Conservation (phyloP, 2,888 invertebrate species). For the Balanococcus diminutus region DNA sequence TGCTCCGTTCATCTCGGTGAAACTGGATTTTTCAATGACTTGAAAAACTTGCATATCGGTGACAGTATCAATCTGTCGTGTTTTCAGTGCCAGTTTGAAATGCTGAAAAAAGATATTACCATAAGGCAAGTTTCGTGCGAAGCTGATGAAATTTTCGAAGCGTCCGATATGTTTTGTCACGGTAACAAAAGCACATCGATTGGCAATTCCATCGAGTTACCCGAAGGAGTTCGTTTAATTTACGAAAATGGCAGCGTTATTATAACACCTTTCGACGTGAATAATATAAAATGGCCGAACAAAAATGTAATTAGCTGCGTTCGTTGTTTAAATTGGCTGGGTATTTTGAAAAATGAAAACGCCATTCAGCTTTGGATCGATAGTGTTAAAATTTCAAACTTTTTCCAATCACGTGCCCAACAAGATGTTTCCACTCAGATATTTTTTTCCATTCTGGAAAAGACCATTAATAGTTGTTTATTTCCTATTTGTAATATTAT, state of each 20-base stretch:
- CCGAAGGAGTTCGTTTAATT: neutral
- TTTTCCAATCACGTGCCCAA: neutral
- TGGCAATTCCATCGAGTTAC: neutral
- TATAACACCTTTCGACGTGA: neutral
- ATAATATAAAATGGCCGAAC: neutral
- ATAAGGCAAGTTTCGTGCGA: neutral
- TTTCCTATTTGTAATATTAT: constrained; percentile 48
- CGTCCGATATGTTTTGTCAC: constrained; percentile 47
- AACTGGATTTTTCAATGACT: neutral
- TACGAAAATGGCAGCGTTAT: constrained; percentile 27
- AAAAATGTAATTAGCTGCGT: neutral
- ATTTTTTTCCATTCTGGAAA: neutral
- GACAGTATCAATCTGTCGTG: neutral
- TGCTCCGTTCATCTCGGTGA: neutral
- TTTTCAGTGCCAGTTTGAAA: neutral
- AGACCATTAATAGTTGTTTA: constrained; percentile 13
- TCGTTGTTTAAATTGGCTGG: constrained; percentile 39
- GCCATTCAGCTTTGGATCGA: constrained; percentile 38
- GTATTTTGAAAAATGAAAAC: neutral
- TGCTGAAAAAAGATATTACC: neutral
- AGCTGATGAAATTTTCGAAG: neutral
- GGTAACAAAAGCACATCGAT: neutral
- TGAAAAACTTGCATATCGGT: neutral
- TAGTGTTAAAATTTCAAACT: neutral
- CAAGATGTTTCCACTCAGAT: constrained; percentile 4